Percentiles rank a stretch among this genome's conserved stretches.
Evolutionary conservation across 2,888 invertebrate species (phyloP).

Genomic region (Drosophila algonquin): DNA sequence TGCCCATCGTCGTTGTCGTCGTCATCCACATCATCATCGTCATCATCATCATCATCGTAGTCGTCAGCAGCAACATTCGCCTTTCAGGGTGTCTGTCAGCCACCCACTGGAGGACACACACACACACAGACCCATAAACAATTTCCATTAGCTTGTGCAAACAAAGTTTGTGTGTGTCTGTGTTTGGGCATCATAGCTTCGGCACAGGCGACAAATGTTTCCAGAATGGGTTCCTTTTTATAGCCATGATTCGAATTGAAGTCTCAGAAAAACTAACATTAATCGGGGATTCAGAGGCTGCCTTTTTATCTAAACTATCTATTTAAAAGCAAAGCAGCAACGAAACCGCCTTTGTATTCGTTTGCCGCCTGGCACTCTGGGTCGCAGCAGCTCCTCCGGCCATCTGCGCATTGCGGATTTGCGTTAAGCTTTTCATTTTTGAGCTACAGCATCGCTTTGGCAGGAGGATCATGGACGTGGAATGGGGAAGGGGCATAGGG

Average conservation of each 20-base stretch:
- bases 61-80: constrained; percentile 48
- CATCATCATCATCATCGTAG: constrained; percentile 59
- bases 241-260: background rate
- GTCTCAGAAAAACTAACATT: background rate
- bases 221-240: constrained; percentile 1
- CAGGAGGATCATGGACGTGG: constrained; percentile 56
- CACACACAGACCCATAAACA: constrained; percentile 58
- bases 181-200: background rate
- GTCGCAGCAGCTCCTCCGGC: constrained; percentile 37
- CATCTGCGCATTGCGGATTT: constrained; percentile 72
- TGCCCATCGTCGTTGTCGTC: constrained; percentile 31
- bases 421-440: constrained; percentile 76
- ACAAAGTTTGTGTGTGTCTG: constrained; percentile 64
- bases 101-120: constrained; percentile 21
- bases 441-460: constrained; percentile 61
- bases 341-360: background rate
- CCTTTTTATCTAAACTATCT: too few species aligned
- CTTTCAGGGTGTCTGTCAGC: constrained; percentile 40
- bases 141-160: constrained; percentile 82
- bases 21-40: constrained; percentile 16
- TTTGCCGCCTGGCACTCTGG: constrained; percentile 58
- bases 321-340: background rate
- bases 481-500: too few species aligned
- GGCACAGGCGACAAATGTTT: constrained; percentile 69
- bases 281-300: background rate